phyloP scores from a whole-genome alignment of 2,113 vertebrate genomes.

The Mustela nigripes region DNA sequence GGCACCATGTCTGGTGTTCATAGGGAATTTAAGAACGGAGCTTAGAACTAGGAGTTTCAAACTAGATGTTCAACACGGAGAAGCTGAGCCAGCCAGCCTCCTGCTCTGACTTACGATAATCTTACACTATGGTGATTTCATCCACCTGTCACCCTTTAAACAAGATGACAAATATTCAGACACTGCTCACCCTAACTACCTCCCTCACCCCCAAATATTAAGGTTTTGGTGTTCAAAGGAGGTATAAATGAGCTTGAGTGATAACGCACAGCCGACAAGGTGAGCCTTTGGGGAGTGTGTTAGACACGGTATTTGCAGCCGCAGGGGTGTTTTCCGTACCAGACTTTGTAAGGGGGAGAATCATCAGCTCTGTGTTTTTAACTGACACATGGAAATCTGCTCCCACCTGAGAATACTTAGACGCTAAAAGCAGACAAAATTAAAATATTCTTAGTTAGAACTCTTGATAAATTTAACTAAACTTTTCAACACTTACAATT shows the following conservation, averaged over 20 bases:
- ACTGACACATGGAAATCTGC: neutral
- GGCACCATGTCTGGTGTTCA: rapidly evolving
- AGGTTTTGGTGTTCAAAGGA: neutral
- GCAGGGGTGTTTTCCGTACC: neutral
- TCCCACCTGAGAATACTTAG: neutral
- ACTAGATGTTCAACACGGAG: neutral
- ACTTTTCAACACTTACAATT: neutral
- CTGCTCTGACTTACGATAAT: no score
- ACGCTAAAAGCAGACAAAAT: neutral
- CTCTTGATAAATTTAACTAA: neutral
- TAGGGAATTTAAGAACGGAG: neutral
- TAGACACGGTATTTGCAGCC: neutral
- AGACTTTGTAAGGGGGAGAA: neutral
- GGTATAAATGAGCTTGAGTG: neutral
- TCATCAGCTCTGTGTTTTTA: neutral
- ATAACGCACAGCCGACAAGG: neutral
- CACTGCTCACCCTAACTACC: neutral
- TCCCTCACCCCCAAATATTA: neutral
- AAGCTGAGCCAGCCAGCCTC: no score
- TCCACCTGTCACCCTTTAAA: neutral
- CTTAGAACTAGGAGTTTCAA: neutral
- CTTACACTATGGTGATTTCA: rapidly evolving
- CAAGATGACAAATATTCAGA: neutral
- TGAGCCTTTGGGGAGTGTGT: neutral
- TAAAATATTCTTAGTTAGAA: neutral